phyloP scores from a whole-genome alignment of 2,113 vertebrate species.

The Syrmaticus mikado region DNA sequence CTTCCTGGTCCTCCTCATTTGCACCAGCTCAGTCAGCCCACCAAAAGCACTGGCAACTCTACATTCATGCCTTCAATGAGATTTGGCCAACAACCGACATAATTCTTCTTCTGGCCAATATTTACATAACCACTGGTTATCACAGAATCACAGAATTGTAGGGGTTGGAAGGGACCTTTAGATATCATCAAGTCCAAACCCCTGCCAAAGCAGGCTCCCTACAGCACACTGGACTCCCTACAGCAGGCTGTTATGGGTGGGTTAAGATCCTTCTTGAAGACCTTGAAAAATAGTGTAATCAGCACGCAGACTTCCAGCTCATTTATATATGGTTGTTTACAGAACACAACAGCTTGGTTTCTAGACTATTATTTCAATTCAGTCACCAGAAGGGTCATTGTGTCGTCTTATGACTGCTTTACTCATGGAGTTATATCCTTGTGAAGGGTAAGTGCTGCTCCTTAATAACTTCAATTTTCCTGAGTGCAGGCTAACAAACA shows the following conservation, averaged over 20 bases:
- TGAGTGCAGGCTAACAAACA: neutral
- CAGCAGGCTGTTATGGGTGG: neutral
- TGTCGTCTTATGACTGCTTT: neutral
- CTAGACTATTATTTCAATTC: neutral
- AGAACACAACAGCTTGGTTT: neutral
- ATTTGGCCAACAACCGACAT: neutral
- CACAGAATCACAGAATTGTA: no score
- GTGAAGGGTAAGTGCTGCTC: neutral
- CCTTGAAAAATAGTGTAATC: neutral
- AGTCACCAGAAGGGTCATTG: neutral
- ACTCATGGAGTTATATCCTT: neutral
- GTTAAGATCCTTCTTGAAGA: neutral
- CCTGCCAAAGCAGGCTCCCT: no score
- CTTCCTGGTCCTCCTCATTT: neutral
- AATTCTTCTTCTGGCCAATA: neutral
- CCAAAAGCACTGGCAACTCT: neutral
- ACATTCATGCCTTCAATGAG: neutral
- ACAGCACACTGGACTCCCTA: no score
- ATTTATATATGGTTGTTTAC: neutral
- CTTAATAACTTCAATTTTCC: neutral
- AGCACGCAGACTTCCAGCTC: neutral
- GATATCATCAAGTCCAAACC: no score
- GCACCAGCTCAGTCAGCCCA: neutral
- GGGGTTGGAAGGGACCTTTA: no score
- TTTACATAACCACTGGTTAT: neutral